Evolutionary conservation across 2,797 vertebrate genomes (phyloP), one percentile per base, ranked within the genome.

Genomic region (Cyprinella venusta): DNA sequence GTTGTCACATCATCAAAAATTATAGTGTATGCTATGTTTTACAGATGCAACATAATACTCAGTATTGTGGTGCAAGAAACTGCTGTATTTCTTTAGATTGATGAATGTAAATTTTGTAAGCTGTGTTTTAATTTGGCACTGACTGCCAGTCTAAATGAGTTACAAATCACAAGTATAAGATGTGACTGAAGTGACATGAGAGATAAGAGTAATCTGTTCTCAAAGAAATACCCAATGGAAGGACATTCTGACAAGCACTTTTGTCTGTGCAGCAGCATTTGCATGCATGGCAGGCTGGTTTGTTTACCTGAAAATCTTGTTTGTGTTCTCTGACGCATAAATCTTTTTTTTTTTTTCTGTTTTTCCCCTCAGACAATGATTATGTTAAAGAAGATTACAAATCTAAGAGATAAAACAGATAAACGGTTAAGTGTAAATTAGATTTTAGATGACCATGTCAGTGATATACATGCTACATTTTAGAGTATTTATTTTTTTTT

Each of bases 221-320:
- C 80, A 86, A 88, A 88, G 84, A 77, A 82, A 87, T 38, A 65
- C 79, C 83, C 83, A 33, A 80, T 61, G 85, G 85, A 90, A 42
- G 77, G 81, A 84, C 54, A 69, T 81, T 70, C 30, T 70, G 80
- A 86, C 90, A 81, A 83, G 76, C 48, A 65, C 15, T 85, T 71
- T 88, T 87, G 87, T 83, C 80, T 85, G 80, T 69, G 85, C 78
- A 18, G 45, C 76, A 69, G 79, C 75, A 67, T 84, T 84, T 86
- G 82, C 65, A 77, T 87, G 79, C 78, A 70, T 42, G 84, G 76
- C 81, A 68, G 67, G 69, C 79, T 81, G 85, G 81, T 89, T 89
- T 92, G 89, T 90, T 88, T 88, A 64, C 79, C 85, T 88, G 84
- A 70, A 79, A 89, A 86, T 87, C 79, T 87, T 87, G 88, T 88